phyloP scores from a whole-genome alignment of 2,797 vertebrate genomes.

The Serranus cabrilla region DNA sequence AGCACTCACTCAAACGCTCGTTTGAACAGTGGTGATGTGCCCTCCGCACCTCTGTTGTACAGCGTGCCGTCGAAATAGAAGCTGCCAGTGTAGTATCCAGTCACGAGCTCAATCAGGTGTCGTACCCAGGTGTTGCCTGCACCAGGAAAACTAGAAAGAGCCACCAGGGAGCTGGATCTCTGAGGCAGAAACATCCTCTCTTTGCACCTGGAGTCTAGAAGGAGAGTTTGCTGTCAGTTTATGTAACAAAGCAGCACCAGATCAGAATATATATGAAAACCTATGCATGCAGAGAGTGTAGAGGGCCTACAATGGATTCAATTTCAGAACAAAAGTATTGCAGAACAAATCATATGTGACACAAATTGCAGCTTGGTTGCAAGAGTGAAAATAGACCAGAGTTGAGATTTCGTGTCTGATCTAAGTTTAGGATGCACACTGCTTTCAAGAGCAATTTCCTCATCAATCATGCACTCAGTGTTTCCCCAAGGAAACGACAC shows the following conservation, averaged over 20 bases:
- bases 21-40: not conserved
- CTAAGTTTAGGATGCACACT: slow-evolving; percentile 26
- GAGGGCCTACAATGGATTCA: slow-evolving; percentile 4
- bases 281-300: not conserved
- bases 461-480: slow-evolving; percentile 9
- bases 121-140: slow-evolving; percentile 98
- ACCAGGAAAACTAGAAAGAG: slow-evolving; percentile 96
- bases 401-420: not conserved
- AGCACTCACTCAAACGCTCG: slow-evolving; percentile 1
- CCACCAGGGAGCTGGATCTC: slow-evolving; percentile 92
- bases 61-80: slow-evolving; percentile 97
- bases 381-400: slow-evolving; percentile 8
- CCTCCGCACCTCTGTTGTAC: slow-evolving; percentile 93
- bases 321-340: slow-evolving; percentile 3
- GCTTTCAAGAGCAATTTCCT: slow-evolving; percentile 43
- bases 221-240: slow-evolving; percentile 35
- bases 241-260: slow-evolving; percentile 6
- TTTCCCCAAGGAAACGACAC: slow-evolving; percentile 8
- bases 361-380: slow-evolving; percentile 5
- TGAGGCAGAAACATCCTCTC: slow-evolving; percentile 93
- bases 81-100: slow-evolving; percentile 96
- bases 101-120: slow-evolving; percentile 95
- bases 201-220: slow-evolving; percentile 94
- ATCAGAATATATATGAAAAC: slow-evolving; percentile 11
- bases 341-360: slow-evolving; percentile 10